Evolutionary conservation across 2,888 invertebrate species (phyloP).

Genomic region (Cantharis rustica): DNA sequence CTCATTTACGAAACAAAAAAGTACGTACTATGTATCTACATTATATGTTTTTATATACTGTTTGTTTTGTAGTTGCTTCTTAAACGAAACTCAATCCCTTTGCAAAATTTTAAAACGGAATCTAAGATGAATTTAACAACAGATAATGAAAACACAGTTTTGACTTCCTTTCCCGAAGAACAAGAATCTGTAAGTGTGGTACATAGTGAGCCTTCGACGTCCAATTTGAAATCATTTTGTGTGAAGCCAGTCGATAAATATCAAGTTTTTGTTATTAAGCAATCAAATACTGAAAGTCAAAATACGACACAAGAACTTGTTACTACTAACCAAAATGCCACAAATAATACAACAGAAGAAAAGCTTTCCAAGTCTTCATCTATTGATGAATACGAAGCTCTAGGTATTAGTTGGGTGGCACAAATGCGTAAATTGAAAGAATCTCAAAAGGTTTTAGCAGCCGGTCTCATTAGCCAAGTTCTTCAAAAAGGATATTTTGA

Average conservation of each 20-base stretch:
- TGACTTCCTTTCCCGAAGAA: background rate
- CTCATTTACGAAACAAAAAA: no score
- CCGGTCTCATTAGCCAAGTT: background rate
- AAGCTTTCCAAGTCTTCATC: background rate
- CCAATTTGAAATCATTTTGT: background rate
- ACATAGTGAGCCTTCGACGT: background rate
- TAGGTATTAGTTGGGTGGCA: background rate
- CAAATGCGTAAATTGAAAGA: background rate
- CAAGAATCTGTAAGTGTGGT: background rate
- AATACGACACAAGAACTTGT: background rate
- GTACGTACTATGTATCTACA: background rate
- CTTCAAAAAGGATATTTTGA: background rate
- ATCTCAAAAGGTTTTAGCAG: background rate
- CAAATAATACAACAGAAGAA: background rate
- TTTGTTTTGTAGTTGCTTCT: background rate
- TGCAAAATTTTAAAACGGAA: background rate
- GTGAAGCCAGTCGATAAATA: background rate
- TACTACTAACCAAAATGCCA: background rate
- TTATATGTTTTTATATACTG: background rate
- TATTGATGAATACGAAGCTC: background rate
- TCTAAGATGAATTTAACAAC: background rate
- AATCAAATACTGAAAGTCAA: background rate
- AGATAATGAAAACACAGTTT: background rate
- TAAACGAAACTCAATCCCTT: background rate
- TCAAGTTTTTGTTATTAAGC: background rate